Base-by-base conservation (phyloP, 2,797 vertebrate genomes). In the Aythya fuligula region DNA sequence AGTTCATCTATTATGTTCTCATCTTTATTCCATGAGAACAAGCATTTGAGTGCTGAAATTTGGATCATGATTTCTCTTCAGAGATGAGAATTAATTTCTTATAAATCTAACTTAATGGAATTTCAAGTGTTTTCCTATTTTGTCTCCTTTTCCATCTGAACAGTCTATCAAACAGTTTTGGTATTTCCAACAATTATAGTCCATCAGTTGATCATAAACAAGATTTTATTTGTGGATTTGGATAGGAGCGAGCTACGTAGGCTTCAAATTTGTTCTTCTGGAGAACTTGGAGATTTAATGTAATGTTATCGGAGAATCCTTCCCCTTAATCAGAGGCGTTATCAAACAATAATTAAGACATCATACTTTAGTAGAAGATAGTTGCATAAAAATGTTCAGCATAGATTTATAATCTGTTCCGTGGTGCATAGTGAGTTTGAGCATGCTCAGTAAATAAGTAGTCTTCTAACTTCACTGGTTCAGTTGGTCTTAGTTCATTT, bases 361-460 rank as follows among this genome's bases (percentile, higher is more conserved):
- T 69, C 27, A 45, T 67, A 19, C 60, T 89, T 92, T 41, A 51
- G 5, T 51, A 71, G 69, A 89, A 80, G 57, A 57, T 38, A 66
- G 32, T 38, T 28, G 8, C 39, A 45, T 78, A 47, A 84, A 91
- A 87, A 74, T 72, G n/a, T 39, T 88, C 39, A 56, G 24, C 84
- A 56, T 0, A 1, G 43, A 69, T 72, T 94, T 95, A 73, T 84
- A 66, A 83, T 72, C 84, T 95, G 17, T 51, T 96, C 39, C 87
- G 96, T 94, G 96, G 93, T 97, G 94, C 85, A 49, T 91, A 95
- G 70, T 62, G 87, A 94, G 84, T 97, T 96, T 97, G 97, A 98
- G 97, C 98, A 98, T 98, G 98, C 97, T 98, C 97, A 98, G 98
- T 98, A 98, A 98, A 92, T 94, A 76, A 95, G 91, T 90, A 91